Conservation (phyloP, 2,888 invertebrate genomes). For the Papilio elwesi region DNA sequence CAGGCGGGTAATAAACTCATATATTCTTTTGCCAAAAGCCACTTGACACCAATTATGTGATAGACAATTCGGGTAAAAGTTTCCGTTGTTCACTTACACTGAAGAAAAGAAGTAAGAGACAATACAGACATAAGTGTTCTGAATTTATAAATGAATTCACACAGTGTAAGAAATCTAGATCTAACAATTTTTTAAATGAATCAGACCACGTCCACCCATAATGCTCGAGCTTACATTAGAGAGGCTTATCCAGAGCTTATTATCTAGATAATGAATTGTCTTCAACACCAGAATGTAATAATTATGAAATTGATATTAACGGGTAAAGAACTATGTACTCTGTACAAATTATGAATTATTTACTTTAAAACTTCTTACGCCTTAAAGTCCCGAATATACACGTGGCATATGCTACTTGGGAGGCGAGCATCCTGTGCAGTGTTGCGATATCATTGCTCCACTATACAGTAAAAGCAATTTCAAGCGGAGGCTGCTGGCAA, state of each 20-base stretch:
- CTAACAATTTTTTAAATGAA: no score
- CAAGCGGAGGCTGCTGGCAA: constrained; percentile 72
- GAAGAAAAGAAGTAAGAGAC: no score
- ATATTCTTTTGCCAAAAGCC: no score
- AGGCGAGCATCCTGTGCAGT: constrained; percentile 61
- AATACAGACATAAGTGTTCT: no score
- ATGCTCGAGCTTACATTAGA: no score
- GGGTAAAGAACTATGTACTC: not conserved
- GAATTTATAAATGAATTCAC: no score
- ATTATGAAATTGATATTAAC: not conserved
- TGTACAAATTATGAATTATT: constrained; percentile 40
- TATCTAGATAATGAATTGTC: not conserved
- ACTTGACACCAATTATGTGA: no score
- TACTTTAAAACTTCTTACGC: constrained; percentile 42
- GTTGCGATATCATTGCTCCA: constrained; percentile 73
- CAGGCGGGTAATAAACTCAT: no score
- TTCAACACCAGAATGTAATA: not conserved
- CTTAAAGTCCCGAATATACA: constrained; percentile 48
- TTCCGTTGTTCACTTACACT: no score
- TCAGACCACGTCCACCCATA: no score
- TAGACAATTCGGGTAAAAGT: no score
- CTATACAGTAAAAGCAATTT: constrained; percentile 79
- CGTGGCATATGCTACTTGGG: constrained; percentile 60
- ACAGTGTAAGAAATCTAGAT: no score
- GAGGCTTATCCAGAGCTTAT: not conserved